Evolutionary conservation across 2,797 vertebrate species (phyloP), one percentile per base, ranked within the genome.

Genomic region (Hippocampus kuda): DNA sequence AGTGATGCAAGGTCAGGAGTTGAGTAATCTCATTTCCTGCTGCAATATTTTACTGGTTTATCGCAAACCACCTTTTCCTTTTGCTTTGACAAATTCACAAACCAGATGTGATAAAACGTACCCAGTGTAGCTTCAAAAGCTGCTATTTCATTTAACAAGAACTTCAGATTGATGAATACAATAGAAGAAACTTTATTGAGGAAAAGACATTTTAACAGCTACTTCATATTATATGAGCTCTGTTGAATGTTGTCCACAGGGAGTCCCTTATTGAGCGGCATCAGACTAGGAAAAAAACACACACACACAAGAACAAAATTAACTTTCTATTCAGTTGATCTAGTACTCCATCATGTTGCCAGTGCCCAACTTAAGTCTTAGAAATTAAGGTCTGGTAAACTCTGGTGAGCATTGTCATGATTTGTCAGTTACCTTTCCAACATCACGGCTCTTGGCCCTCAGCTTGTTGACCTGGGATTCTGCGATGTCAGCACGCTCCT

Each of bases 401-500:
- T 24, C 13, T 59, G 56, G 12, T 30, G 27, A 27, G 12, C 0
- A 15, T 59, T 26, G 24, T 59, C 13, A 59, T 59, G 44, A 46
- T 24, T 59, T 30, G 2, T 38, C 15, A 46, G 44, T 70, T 79
- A 89, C 85, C 76, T 86, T 93, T 54, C 90, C 91, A 27, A 90
- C 61, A 15, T 94, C 93, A 0, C 92, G 86, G 71, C 87, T 94
- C 75, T 91, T 94, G 4, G 68, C 90, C 69, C 93, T 88, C 65
- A 94, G 86, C 72, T 94, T 94, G 84, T 93, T 94, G 82, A 94
- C 92, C 86, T 94, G 93, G 0, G 92, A 93, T 81, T 94, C 93
- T 0, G 92, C 90, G 5, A 94, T 92, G 79, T 93, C 92, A 53
- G 92, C 93, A 65, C 91, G 84, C 13, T 94, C 92, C 80, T 93